phyloP scores from a whole-genome alignment of 2,113 vertebrate genomes.

The Erinaceus europaeus region DNA sequence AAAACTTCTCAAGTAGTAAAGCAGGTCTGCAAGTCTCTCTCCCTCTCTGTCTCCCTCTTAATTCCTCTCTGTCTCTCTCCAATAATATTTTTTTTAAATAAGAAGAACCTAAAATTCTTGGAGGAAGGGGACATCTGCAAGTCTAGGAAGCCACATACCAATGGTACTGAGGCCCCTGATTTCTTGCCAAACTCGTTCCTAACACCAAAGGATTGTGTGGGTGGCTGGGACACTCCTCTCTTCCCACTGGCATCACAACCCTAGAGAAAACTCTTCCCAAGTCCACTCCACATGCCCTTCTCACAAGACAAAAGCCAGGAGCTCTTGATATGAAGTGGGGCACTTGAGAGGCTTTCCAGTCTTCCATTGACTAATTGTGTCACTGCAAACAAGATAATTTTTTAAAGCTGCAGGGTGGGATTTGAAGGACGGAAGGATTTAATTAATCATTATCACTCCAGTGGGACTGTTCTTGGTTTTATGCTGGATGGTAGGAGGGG shows the following conservation, averaged over 20 bases:
- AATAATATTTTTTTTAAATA: no score
- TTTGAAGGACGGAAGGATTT: background rate
- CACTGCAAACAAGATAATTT: background rate
- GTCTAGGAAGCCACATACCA: background rate
- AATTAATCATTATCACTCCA: constrained; percentile 8
- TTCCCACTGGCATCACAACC: background rate
- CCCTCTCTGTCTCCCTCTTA: no score
- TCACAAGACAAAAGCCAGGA: background rate
- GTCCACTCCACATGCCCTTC: background rate
- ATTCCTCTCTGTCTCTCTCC: no score
- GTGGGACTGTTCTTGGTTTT: constrained; percentile 20
- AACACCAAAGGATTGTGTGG: background rate
- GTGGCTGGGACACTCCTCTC: no score
- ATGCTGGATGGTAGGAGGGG: background rate
- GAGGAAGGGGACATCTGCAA: background rate
- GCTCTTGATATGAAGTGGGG: no score
- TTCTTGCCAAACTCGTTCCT: background rate
- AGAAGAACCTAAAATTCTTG: background rate
- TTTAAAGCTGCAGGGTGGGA: constrained; percentile 2
- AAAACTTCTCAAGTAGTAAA: no score
- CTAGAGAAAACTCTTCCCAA: background rate
- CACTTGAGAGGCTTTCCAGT: background rate
- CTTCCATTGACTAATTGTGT: background rate
- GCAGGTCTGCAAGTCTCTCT: no score
- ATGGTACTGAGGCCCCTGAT: background rate